phyloP scores from a whole-genome alignment of 2,797 vertebrate species.

The Naso thynnoides region DNA sequence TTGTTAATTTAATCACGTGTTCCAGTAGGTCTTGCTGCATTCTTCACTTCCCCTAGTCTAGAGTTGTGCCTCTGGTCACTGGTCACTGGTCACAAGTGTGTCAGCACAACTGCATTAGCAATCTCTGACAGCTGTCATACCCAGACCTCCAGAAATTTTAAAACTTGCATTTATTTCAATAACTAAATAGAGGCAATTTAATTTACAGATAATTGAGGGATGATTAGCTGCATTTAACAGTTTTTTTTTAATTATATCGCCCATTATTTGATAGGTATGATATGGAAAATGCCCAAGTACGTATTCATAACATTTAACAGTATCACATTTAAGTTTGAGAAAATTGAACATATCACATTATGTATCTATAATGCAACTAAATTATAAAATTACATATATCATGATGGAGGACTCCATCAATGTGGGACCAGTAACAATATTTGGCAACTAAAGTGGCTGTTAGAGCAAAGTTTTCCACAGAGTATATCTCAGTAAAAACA shows the following conservation, averaged over 20 bases:
- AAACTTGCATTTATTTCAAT: not conserved
- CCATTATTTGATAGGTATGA: too few species aligned
- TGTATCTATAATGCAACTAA: not conserved
- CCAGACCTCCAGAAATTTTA: not conserved
- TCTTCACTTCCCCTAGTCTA: too few species aligned
- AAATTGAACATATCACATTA: not conserved
- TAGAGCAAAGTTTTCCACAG: not conserved
- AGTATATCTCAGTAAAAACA: constrained; percentile 14
- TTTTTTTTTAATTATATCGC: not conserved
- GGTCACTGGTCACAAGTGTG: not conserved
- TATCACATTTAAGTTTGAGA: not conserved
- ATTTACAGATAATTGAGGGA: not conserved
- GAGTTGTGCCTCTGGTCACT: not conserved
- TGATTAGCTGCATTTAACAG: not conserved
- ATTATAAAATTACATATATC: not conserved
- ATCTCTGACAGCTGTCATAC: not conserved
- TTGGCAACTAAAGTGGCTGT: not conserved
- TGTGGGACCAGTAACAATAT: not conserved
- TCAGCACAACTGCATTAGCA: not conserved
- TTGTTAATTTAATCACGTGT: too few species aligned
- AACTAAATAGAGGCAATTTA: not conserved
- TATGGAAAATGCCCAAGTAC: not conserved
- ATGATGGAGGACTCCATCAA: not conserved
- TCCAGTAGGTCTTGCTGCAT: too few species aligned
- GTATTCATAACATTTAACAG: not conserved